Evolutionary conservation across 2,113 vertebrate genomes (phyloP), one percentile per base, ranked within the genome.

Genomic region (Barnardius zonarius): DNA sequence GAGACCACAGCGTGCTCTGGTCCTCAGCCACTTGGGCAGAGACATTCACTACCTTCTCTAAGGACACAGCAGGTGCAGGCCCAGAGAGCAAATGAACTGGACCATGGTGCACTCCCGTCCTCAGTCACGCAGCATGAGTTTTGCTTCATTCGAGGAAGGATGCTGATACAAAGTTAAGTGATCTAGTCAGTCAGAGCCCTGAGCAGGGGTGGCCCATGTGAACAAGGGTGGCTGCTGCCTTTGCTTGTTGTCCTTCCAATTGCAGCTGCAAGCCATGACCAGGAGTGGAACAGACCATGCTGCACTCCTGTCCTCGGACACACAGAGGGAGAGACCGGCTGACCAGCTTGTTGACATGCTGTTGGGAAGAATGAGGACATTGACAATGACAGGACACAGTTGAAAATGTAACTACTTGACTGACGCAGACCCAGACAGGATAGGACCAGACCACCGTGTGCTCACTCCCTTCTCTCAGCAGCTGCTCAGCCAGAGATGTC

Each of bases 381-480:
- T 55, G 54, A 19, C 33, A 59, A 20, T 35, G 57, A 35, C 57
- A 59, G 57, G 57, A 59, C 6, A 10, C 57, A 24, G 22, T 59
- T 35, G 57, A 59, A 59, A 59, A 35, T 59, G 22, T 59, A 35
- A 59, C 57, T 3, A 3, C 33, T 35, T 59, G 33, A 59, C 22
- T 3, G 1, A 23, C 0, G 4, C 20, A 23, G 57, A 23, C 33
- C 33, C 22, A n/a, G 20, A 59, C 3, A 20, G 33, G 57, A n/a
- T 20, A 59, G 57, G 57, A 35, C 57, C 22, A 23, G 57, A 24
- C 13, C 22, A 3, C 20, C 1, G 6, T 1, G 6, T 0, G 6
- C 57, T n/a, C 9, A 10, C 57, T 59, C 13, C 33, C 57, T 59
- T 35, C 57, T 59, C 57, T 59, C 9, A 4, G 22, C 20, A 59